Evolutionary conservation across 2,113 vertebrate genomes (phyloP).

Genomic region (Equus quagga): DNA sequence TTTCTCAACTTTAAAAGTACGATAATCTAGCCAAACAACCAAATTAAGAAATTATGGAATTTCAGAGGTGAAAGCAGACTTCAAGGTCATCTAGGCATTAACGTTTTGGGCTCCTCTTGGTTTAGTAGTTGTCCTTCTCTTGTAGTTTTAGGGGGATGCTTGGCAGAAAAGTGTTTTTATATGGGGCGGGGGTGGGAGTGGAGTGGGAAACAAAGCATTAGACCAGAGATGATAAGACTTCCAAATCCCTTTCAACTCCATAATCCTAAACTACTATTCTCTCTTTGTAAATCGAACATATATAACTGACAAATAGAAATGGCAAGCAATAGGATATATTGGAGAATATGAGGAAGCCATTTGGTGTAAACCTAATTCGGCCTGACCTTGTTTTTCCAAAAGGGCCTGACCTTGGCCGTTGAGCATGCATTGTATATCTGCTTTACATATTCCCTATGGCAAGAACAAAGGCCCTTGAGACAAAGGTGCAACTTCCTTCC

Average conservation of each 20-base stretch:
- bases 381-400: no score
- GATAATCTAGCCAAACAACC: not conserved
- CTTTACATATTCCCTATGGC: no score
- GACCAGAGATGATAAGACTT: not conserved
- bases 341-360: no score
- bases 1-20: not conserved
- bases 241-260: not conserved
- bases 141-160: not conserved
- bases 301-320: no score
- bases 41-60: not conserved
- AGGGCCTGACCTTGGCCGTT: no score
- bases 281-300: not conserved
- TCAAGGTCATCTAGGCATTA: not conserved
- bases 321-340: no score
- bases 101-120: not conserved
- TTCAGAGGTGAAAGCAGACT: not conserved
- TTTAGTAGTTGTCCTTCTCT: not conserved
- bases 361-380: no score
- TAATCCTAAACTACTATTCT: not conserved
- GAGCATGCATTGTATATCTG: no score
- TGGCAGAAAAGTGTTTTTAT: not conserved
- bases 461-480: no score
- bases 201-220: not conserved
- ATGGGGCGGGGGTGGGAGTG: accelerated
- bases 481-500: no score